A percentile compares a stretch with the other conserved stretches of the same genome.
Conservation (phyloP, 2,113 vertebrate genomes). For the Sterna hirundo region DNA sequence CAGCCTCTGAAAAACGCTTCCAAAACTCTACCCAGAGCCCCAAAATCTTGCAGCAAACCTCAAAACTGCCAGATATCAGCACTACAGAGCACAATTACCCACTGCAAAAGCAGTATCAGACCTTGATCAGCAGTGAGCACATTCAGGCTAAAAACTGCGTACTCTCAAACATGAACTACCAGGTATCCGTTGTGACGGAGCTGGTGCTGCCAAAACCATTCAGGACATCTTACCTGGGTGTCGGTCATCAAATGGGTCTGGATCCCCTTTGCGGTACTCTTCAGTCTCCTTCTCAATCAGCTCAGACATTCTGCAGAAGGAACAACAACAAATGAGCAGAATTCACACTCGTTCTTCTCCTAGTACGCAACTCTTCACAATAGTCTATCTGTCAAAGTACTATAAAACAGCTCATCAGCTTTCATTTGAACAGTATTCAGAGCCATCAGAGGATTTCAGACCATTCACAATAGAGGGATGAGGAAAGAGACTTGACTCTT, state of each 20-base stretch:
- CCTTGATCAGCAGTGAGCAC: neutral
- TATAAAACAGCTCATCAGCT: neutral
- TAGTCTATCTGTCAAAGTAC: neutral
- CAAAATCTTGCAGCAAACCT: neutral
- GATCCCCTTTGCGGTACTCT: conserved; percentile 97
- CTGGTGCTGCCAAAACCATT: neutral
- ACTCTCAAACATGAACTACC: neutral
- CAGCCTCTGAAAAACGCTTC: neutral
- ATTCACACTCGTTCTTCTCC: neutral
- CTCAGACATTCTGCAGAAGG: conserved; percentile 88
- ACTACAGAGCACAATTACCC: neutral
- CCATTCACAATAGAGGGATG: accelerated
- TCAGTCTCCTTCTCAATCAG: conserved; percentile 97
- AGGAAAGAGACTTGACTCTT: neutral
- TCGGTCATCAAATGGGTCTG: conserved; percentile 97
- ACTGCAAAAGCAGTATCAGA: neutral
- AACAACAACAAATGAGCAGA: neutral
- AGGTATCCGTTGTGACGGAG: neutral
- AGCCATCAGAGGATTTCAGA: neutral
- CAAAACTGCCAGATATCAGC: neutral
- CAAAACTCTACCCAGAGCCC: neutral
- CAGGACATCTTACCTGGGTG: conserved; percentile 87
- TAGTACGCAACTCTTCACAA: neutral
- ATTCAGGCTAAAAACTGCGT: neutral
- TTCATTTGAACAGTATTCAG: neutral